Base-by-base conservation (phyloP, 1,140 invertebrate genomes). In the Matsumurasca onukii region DNA sequence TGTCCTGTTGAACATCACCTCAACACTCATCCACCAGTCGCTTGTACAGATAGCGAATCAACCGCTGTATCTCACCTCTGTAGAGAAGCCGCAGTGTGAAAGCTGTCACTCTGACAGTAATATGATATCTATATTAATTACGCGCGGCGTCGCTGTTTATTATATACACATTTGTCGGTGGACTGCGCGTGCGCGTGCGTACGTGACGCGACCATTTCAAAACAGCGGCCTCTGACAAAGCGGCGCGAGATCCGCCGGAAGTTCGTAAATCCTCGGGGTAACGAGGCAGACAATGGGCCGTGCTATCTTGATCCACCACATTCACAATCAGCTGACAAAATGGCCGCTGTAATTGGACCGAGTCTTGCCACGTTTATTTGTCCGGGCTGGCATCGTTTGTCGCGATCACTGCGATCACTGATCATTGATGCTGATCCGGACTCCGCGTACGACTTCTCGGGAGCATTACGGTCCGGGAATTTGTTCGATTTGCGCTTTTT, bases 71-170 rank as follows among this genome's bases (percentile, higher is more conserved):
- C n/a, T n/a, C n/a, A n/a, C n/a, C 34, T 17, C 34, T 9, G 34
- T 39, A 39, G 17, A 39, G 34, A 39, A 39, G 34, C 5, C 34
- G 34, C n/a, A n/a, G n/a, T n/a, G n/a, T 39, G 34, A 39, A 39
- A 39, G 34, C 17, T 5, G 34, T 39, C 34, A 17, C 17, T 39
- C 5, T 9, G 17, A 39, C 34, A 39, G 34, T 39, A 39, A 39
- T 39, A 39, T 39, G 34, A 39, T 39, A 39, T 39, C 34, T 39
- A 39, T 39, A 39, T 39, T 39, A 39, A 39, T 39, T 39, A 39
- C 34, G 17, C 34, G 17, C 34, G 34, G 5, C 17, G 5, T 17
- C 34, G 34, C 34, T 5, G 5, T 39, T 39, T 39, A 39, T 39
- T 39, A 39, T 39, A 9, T 39, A 39, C 5, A 39, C 34, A 39